A percentile compares a stretch with the other conserved stretches of the same genome.
Evolutionary conservation across 2,888 invertebrate genomes (phyloP).

Genomic region (Eupeodes latifasciatus): DNA sequence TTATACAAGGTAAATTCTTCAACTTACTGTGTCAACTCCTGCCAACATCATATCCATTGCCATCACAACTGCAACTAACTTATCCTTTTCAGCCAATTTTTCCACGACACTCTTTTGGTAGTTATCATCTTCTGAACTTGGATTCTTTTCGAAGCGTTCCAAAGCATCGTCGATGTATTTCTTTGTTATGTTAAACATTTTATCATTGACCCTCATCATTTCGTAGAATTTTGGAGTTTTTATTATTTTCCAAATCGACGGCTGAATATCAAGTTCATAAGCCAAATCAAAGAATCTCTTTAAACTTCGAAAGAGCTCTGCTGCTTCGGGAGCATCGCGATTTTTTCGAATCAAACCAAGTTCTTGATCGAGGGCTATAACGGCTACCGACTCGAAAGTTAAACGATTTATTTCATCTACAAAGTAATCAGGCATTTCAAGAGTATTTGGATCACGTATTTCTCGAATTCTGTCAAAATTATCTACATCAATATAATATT

Average conservation of each 20-base stretch:
- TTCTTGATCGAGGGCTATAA: constrained; percentile 81
- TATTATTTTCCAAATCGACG: constrained; percentile 81
- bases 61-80: constrained; percentile 85
- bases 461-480: constrained; percentile 79
- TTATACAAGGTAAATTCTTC: background rate
- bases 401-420: constrained; percentile 85
- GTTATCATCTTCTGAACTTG: constrained; percentile 74
- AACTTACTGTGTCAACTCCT: constrained; percentile 87
- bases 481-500: too few relatives aligned
- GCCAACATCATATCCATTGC: constrained; percentile 86
- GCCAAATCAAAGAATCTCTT: constrained; percentile 71
- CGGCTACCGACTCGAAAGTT: constrained; percentile 85
- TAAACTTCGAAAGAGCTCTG: constrained; percentile 76
- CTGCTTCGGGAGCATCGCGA: constrained; percentile 78
- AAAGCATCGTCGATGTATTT: constrained; percentile 81
- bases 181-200: constrained; percentile 78
- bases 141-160: constrained; percentile 71
- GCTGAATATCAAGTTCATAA: constrained; percentile 80
- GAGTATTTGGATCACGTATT: constrained; percentile 76
- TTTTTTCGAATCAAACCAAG: constrained; percentile 75
- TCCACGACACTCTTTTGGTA: constrained; percentile 84
- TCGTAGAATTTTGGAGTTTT: constrained; percentile 80
- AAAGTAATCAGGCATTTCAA: constrained; percentile 83
- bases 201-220: constrained; percentile 78
- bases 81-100: constrained; percentile 85